A percentile compares a stretch with the other conserved stretches of the same genome.
Conservation (phyloP, 2,888 invertebrate genomes). For the Drosophila flavopinicola region DNA sequence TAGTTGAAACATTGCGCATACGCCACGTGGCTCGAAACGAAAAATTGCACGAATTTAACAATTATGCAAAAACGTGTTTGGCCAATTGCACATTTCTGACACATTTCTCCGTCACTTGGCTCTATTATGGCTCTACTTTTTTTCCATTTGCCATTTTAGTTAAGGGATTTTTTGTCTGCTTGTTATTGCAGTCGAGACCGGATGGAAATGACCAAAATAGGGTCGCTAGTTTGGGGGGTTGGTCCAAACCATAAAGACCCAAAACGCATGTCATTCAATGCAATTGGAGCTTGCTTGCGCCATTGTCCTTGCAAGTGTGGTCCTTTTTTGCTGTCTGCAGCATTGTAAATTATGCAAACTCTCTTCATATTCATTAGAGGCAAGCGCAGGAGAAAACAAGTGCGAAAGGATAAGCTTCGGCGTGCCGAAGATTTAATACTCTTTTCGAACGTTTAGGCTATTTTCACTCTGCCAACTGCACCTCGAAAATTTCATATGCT, state of each 20-base stretch:
- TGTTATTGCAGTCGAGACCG: not conserved
- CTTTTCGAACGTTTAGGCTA: too few relatives aligned
- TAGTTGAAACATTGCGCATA: slow-evolving; percentile 31
- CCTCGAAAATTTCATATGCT: too few relatives aligned
- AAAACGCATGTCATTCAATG: slow-evolving; percentile 74
- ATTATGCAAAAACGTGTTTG: slow-evolving; percentile 54
- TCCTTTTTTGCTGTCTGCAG: slow-evolving; percentile 34
- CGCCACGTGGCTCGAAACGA: slow-evolving; percentile 16
- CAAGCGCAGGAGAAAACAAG: slow-evolving; percentile 10
- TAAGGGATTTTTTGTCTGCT: not conserved
- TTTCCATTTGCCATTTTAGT: slow-evolving; percentile 2
- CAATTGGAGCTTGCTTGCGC: slow-evolving; percentile 47
- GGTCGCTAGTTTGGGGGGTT: not conserved
- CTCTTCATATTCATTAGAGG: slow-evolving; percentile 74
- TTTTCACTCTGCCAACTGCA: too few relatives aligned
- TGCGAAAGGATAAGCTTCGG: too few relatives aligned
- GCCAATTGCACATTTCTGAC: slow-evolving; percentile 43
- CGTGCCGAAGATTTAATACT: too few relatives aligned
- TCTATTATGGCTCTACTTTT: slow-evolving; percentile 34
- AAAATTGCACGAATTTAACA: slow-evolving; percentile 32
- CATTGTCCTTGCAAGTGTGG: slow-evolving; percentile 29
- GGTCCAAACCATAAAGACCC: slow-evolving; percentile 17
- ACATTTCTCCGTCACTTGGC: slow-evolving; percentile 65
- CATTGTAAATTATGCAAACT: slow-evolving; percentile 69
- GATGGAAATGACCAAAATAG: not conserved